Percentiles rank a stretch among this genome's conserved stretches.
phyloP scores from a whole-genome alignment of 2,113 vertebrate genomes.

The Calyptommatus sinebrachiatus region DNA sequence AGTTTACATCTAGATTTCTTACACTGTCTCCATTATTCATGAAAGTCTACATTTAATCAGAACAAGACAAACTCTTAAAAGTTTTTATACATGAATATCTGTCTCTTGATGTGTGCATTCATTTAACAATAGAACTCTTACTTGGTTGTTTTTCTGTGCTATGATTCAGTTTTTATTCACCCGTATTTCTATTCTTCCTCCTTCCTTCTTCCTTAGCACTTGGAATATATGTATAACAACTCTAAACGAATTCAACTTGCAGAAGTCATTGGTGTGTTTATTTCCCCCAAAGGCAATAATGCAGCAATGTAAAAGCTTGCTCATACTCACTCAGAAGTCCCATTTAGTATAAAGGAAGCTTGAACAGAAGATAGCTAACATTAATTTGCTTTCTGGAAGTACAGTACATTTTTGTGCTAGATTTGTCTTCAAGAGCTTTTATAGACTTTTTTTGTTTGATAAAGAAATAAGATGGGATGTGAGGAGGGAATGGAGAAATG shows the following conservation, averaged over 20 bases:
- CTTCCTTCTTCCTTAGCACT: conserved; percentile 39
- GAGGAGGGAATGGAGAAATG: not conserved
- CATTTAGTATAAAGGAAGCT: conserved; percentile 33
- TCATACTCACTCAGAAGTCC: conserved; percentile 25
- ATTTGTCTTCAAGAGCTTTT: conserved; percentile 40
- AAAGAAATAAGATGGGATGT: conserved; percentile 51
- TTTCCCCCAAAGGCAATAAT: conserved; percentile 22
- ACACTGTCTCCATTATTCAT: conserved; percentile 64
- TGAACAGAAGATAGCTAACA: conserved; percentile 43
- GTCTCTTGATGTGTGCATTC: conserved; percentile 43
- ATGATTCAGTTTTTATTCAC: conserved; percentile 59
- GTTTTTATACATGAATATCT: conserved; percentile 57
- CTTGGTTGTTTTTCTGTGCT: conserved; percentile 48
- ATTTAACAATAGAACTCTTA: conserved; percentile 40
- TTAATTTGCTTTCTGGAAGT: conserved; percentile 23
- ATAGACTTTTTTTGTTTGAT: conserved; percentile 36
- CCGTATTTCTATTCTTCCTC: conserved; percentile 47
- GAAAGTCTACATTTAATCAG: conserved; percentile 58
- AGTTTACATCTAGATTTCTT: conserved; percentile 40
- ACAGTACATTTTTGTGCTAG: conserved; percentile 31
- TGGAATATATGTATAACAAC: conserved; percentile 40
- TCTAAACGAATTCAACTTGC: conserved; percentile 51
- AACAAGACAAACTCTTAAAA: conserved; percentile 62
- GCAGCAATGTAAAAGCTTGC: conserved; percentile 30
- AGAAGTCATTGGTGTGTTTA: not conserved